phyloP scores from a whole-genome alignment of 2,113 vertebrate species.

The Nipponia nippon region DNA sequence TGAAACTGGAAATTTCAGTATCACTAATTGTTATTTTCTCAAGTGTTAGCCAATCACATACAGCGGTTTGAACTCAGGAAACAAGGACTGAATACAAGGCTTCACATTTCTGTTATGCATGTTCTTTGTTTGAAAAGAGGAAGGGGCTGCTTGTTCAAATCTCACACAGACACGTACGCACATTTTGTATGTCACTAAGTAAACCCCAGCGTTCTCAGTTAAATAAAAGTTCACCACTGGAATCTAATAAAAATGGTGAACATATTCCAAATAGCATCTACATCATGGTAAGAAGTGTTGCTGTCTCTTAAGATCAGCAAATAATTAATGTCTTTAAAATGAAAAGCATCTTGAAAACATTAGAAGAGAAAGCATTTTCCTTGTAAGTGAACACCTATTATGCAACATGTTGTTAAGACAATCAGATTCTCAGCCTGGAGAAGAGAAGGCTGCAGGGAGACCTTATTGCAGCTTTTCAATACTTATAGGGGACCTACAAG shows the following conservation, averaged over 20 bases:
- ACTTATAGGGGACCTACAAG: too few species aligned
- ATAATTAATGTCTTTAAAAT: not conserved
- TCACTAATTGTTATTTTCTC: not conserved
- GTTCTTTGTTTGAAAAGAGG: not conserved
- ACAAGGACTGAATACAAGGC: not conserved
- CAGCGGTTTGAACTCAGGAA: not conserved
- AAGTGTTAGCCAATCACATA: not conserved
- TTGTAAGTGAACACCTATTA: not conserved
- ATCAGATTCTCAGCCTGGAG: not conserved
- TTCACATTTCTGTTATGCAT: not conserved
- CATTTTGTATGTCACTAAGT: not conserved
- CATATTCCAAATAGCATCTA: not conserved
- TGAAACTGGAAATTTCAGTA: not conserved
- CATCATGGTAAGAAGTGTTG: not conserved
- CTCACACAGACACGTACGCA: not conserved
- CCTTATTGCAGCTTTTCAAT: too few species aligned
- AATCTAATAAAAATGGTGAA: not conserved
- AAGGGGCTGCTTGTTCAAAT: not conserved
- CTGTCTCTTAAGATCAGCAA: not conserved
- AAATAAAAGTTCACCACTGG: not conserved
- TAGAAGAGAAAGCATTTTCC: not conserved
- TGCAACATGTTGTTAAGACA: not conserved
- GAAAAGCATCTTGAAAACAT: not conserved
- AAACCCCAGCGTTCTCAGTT: not conserved
- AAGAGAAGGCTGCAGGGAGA: too few species aligned